Conservation (phyloP, 2,888 invertebrate species). For the Sminthurinus aureus region DNA sequence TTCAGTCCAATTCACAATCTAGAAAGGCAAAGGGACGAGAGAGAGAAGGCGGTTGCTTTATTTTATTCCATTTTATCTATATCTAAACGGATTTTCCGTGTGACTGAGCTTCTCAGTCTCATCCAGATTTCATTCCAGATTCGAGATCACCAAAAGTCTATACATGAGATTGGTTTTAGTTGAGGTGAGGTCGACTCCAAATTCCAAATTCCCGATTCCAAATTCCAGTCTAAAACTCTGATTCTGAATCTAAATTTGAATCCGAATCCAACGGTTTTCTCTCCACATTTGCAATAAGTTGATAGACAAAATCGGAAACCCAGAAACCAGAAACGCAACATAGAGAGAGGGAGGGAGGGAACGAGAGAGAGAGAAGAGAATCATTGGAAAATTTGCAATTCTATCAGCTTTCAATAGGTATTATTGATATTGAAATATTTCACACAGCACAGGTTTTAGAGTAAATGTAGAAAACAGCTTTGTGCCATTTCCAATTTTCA, state of each 20-base stretch:
- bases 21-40: not conserved
- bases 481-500: not conserved
- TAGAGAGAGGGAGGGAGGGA: no score
- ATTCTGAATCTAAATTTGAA: no score
- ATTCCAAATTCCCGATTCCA: no score
- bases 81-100: not conserved
- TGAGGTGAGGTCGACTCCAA: not conserved
- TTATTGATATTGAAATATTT: no score
- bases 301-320: not conserved
- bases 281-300: conserved; percentile 11
- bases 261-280: not conserved
- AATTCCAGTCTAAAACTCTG: no score
- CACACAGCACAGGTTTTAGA: no score
- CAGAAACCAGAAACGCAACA: no score
- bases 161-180: conserved; percentile 37
- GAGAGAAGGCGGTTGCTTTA: not conserved
- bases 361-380: no score
- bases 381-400: not conserved
- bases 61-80: conserved; percentile 12
- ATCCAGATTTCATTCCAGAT: not conserved
- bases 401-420: not conserved
- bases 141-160: not conserved
- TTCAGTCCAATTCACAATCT: no score
- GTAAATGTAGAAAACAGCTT: not conserved
- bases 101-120: not conserved